Evolutionary conservation across 2,797 vertebrate species (phyloP).

Genomic region (Loris lydekkerianus): DNA sequence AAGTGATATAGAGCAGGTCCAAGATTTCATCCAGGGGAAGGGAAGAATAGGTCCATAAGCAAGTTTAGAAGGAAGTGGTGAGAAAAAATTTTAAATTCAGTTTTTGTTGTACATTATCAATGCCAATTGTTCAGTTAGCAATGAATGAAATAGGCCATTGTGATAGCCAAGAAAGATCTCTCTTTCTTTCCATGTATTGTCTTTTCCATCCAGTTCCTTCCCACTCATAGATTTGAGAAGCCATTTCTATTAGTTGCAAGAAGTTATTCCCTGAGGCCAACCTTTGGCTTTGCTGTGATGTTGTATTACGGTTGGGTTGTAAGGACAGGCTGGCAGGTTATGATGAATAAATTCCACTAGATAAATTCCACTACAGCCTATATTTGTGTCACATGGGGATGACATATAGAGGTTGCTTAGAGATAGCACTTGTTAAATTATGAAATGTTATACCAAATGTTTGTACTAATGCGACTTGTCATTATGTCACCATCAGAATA

Average conservation of each 20-base stretch:
- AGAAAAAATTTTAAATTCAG: neutral
- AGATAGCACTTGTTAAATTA: neutral
- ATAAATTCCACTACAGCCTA: neutral
- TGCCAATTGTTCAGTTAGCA: neutral
- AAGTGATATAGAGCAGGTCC: neutral
- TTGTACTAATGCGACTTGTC: neutral
- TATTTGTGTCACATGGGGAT: neutral
- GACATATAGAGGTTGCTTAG: neutral
- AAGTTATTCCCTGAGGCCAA: neutral
- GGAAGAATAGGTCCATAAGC: neutral
- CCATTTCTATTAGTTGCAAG: neutral
- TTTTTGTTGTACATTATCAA: neutral
- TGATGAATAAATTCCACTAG: neutral
- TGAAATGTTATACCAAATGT: neutral
- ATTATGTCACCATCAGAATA: neutral
- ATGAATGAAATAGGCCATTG: neutral
- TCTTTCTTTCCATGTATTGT: neutral
- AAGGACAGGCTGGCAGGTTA: neutral
- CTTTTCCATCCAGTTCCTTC: neutral
- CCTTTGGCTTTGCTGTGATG: neutral
- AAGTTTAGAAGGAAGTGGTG: neutral
- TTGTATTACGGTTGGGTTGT: neutral
- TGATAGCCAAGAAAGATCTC: neutral
- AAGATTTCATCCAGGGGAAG: neutral
- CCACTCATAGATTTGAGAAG: neutral